Evolutionary conservation across 2,113 vertebrate genomes (phyloP).

Genomic region (Platanista minor): DNA sequence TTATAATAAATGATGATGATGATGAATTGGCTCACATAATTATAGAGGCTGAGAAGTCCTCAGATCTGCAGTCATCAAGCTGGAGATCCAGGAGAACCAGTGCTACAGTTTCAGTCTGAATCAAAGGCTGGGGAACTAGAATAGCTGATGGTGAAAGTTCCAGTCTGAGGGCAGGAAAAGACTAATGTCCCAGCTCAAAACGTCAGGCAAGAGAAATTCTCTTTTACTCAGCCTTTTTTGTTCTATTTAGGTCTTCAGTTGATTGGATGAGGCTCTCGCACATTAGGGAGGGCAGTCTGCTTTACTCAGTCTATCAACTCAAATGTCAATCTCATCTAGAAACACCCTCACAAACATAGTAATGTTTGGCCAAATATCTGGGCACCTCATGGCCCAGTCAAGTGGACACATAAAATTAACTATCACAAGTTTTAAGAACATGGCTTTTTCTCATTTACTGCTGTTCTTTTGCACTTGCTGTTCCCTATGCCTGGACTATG

Average conservation of each 20-base stretch:
- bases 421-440: neutral
- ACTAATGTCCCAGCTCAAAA: neutral
- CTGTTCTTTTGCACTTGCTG: neutral
- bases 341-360: neutral
- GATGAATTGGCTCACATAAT: neutral
- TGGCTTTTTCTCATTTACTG: neutral
- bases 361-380: neutral
- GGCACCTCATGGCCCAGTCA: neutral
- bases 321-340: neutral
- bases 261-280: neutral
- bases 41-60: neutral
- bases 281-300: neutral
- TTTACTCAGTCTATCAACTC: neutral
- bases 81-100: neutral
- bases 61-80: neutral
- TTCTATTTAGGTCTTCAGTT: neutral
- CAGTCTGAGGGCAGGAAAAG: neutral
- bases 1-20: neutral
- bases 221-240: neutral
- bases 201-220: neutral
- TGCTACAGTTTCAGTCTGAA: neutral
- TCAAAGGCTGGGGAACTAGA: neutral
- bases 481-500: neutral
- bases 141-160: neutral
- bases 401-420: neutral